Evolutionary conservation across 23 tunicate species (phyloP), one percentile per base, ranked within the genome.

Genomic region (Corella eumyota): DNA sequence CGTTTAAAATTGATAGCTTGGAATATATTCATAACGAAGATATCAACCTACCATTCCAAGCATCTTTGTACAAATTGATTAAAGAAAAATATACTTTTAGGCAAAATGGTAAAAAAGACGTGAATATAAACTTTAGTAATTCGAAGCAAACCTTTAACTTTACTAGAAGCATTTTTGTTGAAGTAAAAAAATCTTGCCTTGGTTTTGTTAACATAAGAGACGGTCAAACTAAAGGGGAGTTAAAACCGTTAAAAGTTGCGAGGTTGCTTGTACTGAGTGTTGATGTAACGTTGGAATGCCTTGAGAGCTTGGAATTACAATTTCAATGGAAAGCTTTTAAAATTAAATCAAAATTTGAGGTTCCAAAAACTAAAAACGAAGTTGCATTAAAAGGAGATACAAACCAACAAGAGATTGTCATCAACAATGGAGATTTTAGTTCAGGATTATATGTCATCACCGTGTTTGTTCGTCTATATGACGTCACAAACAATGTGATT

Each of bases 311-410:
- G 6, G 6, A 7, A 6, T 6, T 51, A n/a, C 20, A 51, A 19
- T 51, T 51, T 51, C 6, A 51, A 19, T 51, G 57, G 57, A 51
- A 51, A 51, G 20, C 22, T 51, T 51, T 51, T 27, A 51, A 51
- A 51, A 27, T 51, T 51, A 27, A 51, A 9, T 7, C 15, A 51
- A 51, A 6, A n/a, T 51, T 27, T n/a, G 21, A 51, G 23, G 20
- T 51, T n/a, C 57, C 57, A 7, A 9, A 27, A 7, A 25, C 57
- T 19, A 27, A 51, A 51, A 51, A 51, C 57, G 57, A 51, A 51
- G 22, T 51, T 9, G 6, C 20, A 51, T 51, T 51, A 19, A 51
- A 51, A 51, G 57, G 57, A 51, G 23, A 19, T 51, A 51, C 22
- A n/a, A n/a, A 51, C 57, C 20, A 51, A 25, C 20, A 51, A n/a